Evolutionary conservation across 1,140 invertebrate genomes (phyloP).

Genomic region (Zaprionus inermis): DNA sequence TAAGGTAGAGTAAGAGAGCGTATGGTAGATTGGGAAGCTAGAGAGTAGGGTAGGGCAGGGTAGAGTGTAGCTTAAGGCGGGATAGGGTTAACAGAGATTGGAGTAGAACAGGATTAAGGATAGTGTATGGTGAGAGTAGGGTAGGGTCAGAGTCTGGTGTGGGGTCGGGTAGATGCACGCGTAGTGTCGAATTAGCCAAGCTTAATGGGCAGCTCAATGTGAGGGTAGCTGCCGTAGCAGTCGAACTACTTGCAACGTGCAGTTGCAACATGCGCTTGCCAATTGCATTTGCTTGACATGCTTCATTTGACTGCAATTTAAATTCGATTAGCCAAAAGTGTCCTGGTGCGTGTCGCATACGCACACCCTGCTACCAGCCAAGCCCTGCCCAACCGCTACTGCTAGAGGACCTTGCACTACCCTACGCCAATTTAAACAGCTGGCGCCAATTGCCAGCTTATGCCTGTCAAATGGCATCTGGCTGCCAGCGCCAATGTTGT

Average conservation of each 20-base stretch:
- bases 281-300: slow-evolving; percentile 54
- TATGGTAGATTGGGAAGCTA: no score
- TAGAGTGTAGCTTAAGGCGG: no score
- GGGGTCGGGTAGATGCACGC: no score
- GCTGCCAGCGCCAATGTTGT: slow-evolving; percentile 2
- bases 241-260: neutral
- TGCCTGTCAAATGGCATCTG: slow-evolving; percentile 39
- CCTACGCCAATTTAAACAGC: slow-evolving; percentile 11
- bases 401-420: neutral
- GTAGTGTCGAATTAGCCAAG: neutral
- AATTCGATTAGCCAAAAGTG: slow-evolving; percentile 72
- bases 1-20: neutral
- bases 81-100: neutral
- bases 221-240: neutral
- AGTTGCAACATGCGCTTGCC: slow-evolving; percentile 4
- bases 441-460: slow-evolving; percentile 58
- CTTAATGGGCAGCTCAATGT: neutral
- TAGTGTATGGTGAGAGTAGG: neutral
- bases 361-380: no score
- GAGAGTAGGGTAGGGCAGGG: neutral
- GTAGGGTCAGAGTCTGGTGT: neutral
- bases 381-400: no score
- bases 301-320: slow-evolving; percentile 65
- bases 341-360: slow-evolving; percentile 32
- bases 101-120: neutral